Percentiles rank a stretch among this genome's conserved stretches.
phyloP scores from a whole-genome alignment of 2,113 vertebrate species.

The Mastomys coucha region DNA sequence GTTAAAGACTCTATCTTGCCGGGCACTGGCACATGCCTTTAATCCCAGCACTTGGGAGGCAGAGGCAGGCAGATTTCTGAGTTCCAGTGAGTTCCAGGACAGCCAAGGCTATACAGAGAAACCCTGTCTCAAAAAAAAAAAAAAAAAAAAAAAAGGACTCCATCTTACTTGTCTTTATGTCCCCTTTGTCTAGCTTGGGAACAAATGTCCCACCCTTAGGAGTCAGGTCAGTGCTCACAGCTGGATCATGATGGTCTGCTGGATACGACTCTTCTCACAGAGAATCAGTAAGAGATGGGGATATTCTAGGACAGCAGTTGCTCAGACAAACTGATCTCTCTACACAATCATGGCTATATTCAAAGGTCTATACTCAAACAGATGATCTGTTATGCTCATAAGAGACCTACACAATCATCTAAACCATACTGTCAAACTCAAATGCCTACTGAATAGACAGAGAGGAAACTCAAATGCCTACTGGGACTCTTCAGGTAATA shows the following conservation, averaged over 20 bases:
- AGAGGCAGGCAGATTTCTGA: no score
- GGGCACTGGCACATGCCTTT: no score
- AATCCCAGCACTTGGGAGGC: no score
- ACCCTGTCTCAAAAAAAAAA: no score
- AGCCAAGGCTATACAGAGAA: no score
- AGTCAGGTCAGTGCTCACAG: not conserved
- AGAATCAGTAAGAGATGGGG: not conserved
- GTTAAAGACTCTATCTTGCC: not conserved
- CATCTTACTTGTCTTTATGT: not conserved
- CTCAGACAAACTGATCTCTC: not conserved
- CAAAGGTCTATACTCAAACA: not conserved
- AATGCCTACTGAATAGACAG: not conserved
- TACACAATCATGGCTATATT: not conserved
- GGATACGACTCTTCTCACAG: not conserved
- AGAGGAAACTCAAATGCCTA: not conserved
- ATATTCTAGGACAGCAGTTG: not conserved
- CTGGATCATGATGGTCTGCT: not conserved
- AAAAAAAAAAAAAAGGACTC: not conserved
- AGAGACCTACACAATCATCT: not conserved
- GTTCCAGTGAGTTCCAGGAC: no score
- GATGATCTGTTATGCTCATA: slow-evolving; percentile 28
- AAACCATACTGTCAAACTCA: slow-evolving; percentile 15
- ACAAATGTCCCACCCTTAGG: not conserved
- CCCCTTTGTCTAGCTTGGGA: not conserved
- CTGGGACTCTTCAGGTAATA: not conserved